phyloP scores from a whole-genome alignment of 2,113 vertebrate species.

The Lutjanus erythropterus region DNA sequence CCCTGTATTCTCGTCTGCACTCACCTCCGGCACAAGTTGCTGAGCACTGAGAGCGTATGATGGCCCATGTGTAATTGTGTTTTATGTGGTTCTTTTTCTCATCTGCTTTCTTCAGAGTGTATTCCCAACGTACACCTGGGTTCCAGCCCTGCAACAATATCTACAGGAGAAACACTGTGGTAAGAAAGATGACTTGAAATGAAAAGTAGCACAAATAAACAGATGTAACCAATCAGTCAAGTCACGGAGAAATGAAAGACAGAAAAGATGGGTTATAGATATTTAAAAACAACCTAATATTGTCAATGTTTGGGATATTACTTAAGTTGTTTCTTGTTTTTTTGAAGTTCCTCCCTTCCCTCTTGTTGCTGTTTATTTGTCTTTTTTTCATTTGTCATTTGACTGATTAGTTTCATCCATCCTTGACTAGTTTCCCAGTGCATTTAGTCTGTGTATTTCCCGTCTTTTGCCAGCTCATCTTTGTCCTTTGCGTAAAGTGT shows the following conservation, averaged over 20 bases:
- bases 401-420: no score
- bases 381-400: no score
- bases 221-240: neutral
- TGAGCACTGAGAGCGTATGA: slow-evolving; percentile 88
- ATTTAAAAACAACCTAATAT: no score
- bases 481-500: no score
- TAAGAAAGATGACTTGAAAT: neutral
- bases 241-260: neutral
- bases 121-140: slow-evolving; percentile 91
- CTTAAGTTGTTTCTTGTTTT: no score
- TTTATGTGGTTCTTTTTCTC: slow-evolving; percentile 76
- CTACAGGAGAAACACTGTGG: slow-evolving; percentile 66
- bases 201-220: neutral
- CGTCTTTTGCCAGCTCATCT: no score
- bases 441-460: no score
- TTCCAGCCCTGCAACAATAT: slow-evolving; percentile 91
- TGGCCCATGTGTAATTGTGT: slow-evolving; percentile 88
- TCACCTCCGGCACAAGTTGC: slow-evolving; percentile 90
- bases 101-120: slow-evolving; percentile 81
- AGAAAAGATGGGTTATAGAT: no score
- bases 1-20: neutral
- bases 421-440: no score
- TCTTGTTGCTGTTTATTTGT: no score
- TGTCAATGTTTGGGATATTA: no score
- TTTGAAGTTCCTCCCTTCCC: no score